A percentile compares a stretch with the other conserved stretches of the same genome.
Evolutionary conservation across 2,797 vertebrate genomes (phyloP).

Genomic region (Morelia viridis): DNA sequence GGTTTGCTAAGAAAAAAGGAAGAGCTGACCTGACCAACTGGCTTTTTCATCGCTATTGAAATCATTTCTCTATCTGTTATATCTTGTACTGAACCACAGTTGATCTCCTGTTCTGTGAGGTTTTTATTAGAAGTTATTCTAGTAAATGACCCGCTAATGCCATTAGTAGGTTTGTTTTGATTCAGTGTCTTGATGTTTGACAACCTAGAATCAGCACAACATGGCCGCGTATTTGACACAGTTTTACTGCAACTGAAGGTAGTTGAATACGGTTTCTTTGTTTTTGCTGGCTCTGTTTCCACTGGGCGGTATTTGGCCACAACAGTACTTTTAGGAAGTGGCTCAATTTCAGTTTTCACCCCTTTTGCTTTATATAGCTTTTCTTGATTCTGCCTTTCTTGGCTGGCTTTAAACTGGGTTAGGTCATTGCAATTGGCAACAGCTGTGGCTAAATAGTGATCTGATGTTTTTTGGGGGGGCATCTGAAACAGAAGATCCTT

Average conservation of each 20-base stretch:
- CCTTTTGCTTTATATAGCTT: neutral
- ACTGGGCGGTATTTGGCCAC: slow-evolving; percentile 4
- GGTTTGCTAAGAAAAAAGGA: slow-evolving; percentile 6
- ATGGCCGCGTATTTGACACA: slow-evolving; percentile 43
- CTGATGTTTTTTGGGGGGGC: slow-evolving; percentile 88
- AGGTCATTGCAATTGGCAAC: slow-evolving; percentile 80
- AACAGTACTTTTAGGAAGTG: slow-evolving; percentile 14
- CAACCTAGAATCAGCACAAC: slow-evolving; percentile 29
- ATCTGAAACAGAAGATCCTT: slow-evolving; percentile 80
- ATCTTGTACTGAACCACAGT: slow-evolving; percentile 47
- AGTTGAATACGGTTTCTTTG: slow-evolving; percentile 42
- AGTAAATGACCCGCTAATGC: slow-evolving; percentile 40
- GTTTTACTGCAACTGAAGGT: slow-evolving; percentile 47
- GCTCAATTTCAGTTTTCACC: slow-evolving; percentile 1
- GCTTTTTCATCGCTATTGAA: slow-evolving; percentile 17
- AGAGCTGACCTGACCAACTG: neutral
- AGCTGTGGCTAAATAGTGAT: slow-evolving; percentile 92
- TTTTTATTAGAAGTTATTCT: slow-evolving; percentile 49
- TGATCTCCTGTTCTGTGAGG: slow-evolving; percentile 39
- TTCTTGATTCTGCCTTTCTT: slow-evolving; percentile 20
- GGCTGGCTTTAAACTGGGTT: slow-evolving; percentile 53
- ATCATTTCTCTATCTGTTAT: slow-evolving; percentile 31
- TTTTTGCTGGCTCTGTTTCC: slow-evolving; percentile 27
- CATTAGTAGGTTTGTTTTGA: slow-evolving; percentile 38
- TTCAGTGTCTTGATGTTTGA: slow-evolving; percentile 35